Conservation (phyloP, 2,888 invertebrate genomes). For the Erannis defoliaria region DNA sequence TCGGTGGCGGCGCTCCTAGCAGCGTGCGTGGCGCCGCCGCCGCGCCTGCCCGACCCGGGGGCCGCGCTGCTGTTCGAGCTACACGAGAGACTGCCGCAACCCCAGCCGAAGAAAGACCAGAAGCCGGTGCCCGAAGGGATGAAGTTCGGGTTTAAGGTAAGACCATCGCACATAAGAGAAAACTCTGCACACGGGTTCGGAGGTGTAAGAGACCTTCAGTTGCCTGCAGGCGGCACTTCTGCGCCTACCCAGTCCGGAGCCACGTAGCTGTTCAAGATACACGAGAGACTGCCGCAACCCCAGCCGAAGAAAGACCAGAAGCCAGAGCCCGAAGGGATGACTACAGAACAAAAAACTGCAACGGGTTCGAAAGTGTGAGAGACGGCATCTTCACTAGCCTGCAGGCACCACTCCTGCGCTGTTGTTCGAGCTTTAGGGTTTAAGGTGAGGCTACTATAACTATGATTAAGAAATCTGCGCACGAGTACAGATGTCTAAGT, state of each 20-base stretch:
- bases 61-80: conserved; percentile 86
- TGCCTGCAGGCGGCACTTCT: conserved; percentile 48
- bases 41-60: conserved; percentile 86
- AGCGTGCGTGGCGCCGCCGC: conserved; percentile 85
- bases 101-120: conserved; percentile 69
- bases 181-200: conserved; percentile 78
- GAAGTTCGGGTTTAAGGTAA: conserved; percentile 76
- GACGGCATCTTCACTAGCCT: too few relatives aligned
- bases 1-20: conserved; percentile 86
- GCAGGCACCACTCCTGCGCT: too few relatives aligned
- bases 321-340: conserved; percentile 71
- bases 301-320: conserved; percentile 68
- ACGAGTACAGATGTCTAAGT: conserved; percentile 88
- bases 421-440: too few relatives aligned
- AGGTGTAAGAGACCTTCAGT: conserved; percentile 79
- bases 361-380: too few relatives aligned
- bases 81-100: conserved; percentile 71
- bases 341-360: too few relatives aligned
- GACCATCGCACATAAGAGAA: conserved; percentile 51
- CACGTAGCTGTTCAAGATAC: conserved; percentile 50
- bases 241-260: conserved; percentile 87
- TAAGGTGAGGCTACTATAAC: conserved; percentile 67
- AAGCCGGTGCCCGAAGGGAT: conserved; percentile 66
- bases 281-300: conserved; percentile 53
- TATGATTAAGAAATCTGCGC: conserved; percentile 39